Evolutionary conservation across 2,113 vertebrate genomes (phyloP), one percentile per base, ranked within the genome.

Genomic region (Tylochromis polylepis): DNA sequence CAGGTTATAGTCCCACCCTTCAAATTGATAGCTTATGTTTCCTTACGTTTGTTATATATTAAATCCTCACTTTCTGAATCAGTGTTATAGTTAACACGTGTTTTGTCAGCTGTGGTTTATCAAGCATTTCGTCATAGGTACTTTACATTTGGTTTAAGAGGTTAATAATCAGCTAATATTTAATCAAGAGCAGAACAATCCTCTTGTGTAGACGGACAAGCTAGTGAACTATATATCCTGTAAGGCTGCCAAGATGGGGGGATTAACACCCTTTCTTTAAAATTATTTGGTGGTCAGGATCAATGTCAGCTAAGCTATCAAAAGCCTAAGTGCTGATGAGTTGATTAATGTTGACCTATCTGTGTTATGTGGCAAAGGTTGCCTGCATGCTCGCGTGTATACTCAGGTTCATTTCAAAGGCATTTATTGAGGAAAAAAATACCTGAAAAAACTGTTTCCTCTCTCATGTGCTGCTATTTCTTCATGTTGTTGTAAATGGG

Each of bases 261-360:
- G 91, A 93, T 95, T 92, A 94, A 78, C 92, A 89, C 92, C 85
- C 91, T 91, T 94, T 87, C 65, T 82, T 84, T 80, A 82, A 89
- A 90, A 81, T 92, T 51, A 89, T 83, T 67, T 75, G 81, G 78
- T 83, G 83, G 81, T 78, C 11, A 5, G 85, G 84, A 87, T 85
- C 82, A 72, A 90, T 78, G 81, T 90, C 88, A 85, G 82, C 82
- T 88, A 81, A 91, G 79, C 87, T 85, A 56, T 80, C 85, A 85
- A 83, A 84, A 3, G 27, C 58, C 27, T 7, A 5, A 86, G 57
- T 43, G 58, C 65, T 29, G 6, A 53, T 85, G 38, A 78, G 57
- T 31, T 38, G 12, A 79, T 43, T 65, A 34, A 75, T 2, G 11
- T 51, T n/a, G 15, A 46, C 67, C 9, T 16, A 43, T 41, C 36